Evolutionary conservation across 64 coral and sea anemone genomes (phyloP).

Genomic region (Pocillopora damicornis): DNA sequence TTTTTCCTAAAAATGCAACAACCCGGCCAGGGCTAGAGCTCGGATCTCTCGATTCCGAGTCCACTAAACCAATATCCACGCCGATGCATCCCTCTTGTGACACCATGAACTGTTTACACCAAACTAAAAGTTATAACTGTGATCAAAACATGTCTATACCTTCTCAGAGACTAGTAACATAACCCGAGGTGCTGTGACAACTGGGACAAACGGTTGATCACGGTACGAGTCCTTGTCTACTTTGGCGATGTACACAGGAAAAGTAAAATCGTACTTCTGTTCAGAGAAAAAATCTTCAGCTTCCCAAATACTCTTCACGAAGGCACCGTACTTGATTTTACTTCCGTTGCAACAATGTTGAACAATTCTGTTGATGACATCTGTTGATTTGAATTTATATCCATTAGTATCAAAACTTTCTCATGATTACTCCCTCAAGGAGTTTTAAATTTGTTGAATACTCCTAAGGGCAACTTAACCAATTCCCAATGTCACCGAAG

Average conservation of each 20-base stretch:
- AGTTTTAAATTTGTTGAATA: no score
- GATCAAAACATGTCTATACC: not conserved
- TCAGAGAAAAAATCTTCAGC: conserved; percentile 66
- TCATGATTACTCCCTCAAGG: no score
- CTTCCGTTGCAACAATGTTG: conserved; percentile 66
- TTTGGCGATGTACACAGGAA: conserved; percentile 62
- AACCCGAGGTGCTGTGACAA: conserved; percentile 50
- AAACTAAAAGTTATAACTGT: not conserved
- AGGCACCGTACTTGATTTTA: conserved; percentile 49
- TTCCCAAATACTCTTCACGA: conserved; percentile 46
- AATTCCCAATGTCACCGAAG: no score
- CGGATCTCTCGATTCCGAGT: no score
- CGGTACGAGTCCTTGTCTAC: conserved; percentile 41
- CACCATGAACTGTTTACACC: no score
- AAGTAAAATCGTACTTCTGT: conserved; percentile 84
- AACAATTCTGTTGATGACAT: conserved; percentile 52
- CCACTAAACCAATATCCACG: no score
- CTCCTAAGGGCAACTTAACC: no score
- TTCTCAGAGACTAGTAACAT: conserved; percentile 36
- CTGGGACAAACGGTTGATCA: conserved; percentile 49
- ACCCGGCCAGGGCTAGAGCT: no score
- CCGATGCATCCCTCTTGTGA: no score
- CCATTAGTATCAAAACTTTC: not conserved
- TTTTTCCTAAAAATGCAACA: no score
- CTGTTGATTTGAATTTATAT: conserved; percentile 5